Conservation (phyloP, 2,113 vertebrate genomes). For the Corydoras sp. region DNA sequence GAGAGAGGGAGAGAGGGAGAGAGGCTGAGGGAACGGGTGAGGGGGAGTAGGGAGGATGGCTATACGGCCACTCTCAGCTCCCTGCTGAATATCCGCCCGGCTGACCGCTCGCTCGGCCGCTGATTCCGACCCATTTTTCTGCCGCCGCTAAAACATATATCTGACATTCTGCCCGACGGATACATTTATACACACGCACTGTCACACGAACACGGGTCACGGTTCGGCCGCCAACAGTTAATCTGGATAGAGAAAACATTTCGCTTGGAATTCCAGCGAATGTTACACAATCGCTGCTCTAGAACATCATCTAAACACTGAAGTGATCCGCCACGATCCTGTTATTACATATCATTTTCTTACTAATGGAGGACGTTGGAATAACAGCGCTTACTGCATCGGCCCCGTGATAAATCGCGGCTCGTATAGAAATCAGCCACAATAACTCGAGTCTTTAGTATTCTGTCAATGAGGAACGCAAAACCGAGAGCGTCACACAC, state of each 20-base stretch:
- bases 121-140: conserved; percentile 48
- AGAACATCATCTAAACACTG: conserved; percentile 10
- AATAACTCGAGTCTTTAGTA: no score
- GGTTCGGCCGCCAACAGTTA: conserved; percentile 23
- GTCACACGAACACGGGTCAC: conserved; percentile 21
- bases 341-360: neutral
- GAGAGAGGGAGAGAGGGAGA: conserved; percentile 48
- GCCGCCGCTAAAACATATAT: conserved; percentile 54
- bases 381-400: no score
- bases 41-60: conserved; percentile 54
- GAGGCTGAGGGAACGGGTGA: conserved; percentile 45
- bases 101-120: conserved; percentile 58
- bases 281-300: conserved; percentile 13
- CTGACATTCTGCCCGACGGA: conserved; percentile 50
- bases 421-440: no score
- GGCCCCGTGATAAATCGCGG: no score
- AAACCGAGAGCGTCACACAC: no score
- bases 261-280: conserved; percentile 7
- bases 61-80: conserved; percentile 67
- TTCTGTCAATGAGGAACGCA: no score
- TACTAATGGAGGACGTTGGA: no score
- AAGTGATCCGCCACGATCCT: conserved; percentile 8
- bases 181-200: conserved; percentile 21
- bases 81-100: conserved; percentile 66
- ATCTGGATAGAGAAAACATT: conserved; percentile 8